These are phyloP conservation scores for Ivindomyrus marchei DNA, from an alignment of 2,113 vertebrate genomes.

Conservation along the genomic window DNA sequence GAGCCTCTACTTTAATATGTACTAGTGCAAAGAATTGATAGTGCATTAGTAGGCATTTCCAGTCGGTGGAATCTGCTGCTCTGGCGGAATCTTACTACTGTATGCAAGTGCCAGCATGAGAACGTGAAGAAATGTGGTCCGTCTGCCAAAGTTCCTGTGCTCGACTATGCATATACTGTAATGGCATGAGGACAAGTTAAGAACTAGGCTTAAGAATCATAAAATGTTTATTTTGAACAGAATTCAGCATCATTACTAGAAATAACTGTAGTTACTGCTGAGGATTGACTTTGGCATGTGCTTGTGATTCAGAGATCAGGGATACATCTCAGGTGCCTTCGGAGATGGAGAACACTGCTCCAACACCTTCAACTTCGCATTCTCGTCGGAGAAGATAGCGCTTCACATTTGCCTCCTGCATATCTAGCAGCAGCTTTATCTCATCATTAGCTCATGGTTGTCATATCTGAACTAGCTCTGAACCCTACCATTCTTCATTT, in stretches of 20 bases:
- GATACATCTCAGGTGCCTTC: slow-evolving; percentile 21
- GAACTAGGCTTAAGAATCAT: background rate
- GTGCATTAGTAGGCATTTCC: background rate
- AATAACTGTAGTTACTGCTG: background rate
- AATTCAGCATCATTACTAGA: background rate
- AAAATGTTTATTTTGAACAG: background rate
- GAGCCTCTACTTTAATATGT: background rate
- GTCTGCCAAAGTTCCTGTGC: too few relatives aligned
- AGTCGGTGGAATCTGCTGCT: background rate
- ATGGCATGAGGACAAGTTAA: background rate
- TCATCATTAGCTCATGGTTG: background rate
- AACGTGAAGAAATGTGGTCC: too few relatives aligned
- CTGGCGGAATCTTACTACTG: background rate
- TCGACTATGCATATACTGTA: too few relatives aligned
- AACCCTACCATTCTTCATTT: background rate
- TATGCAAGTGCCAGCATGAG: background rate
- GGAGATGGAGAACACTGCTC: slow-evolving; percentile 11
- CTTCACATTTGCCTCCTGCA: background rate
- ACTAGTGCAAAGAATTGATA: too few relatives aligned
- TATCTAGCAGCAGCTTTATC: background rate
- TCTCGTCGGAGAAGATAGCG: slow-evolving; percentile 29
- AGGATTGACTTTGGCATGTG: background rate
- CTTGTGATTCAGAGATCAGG: slow-evolving; percentile 14
- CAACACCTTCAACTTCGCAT: slow-evolving; percentile 16
- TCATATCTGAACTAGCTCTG: background rate